A percentile compares a stretch with the other conserved stretches of the same genome.
Evolutionary conservation across 2,888 invertebrate genomes (phyloP).

Genomic region (Lasioglossum oenotherae): DNA sequence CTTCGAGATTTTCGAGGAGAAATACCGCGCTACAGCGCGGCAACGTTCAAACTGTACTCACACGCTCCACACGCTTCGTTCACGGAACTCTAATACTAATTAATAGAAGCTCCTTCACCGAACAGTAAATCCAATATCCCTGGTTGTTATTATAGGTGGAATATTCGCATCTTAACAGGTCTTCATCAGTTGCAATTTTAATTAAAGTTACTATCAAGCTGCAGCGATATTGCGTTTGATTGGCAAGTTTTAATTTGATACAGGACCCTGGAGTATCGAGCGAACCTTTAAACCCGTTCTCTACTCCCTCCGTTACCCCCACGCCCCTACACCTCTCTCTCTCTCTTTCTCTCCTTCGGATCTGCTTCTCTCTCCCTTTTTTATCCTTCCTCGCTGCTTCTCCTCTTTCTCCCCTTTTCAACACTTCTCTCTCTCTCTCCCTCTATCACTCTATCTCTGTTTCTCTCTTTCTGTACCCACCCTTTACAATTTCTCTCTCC

Average conservation of each 20-base stretch:
- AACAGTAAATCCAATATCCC: constrained; percentile 28
- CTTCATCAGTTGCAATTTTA: constrained; percentile 72
- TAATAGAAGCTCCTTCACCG: constrained; percentile 2
- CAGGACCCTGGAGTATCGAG: constrained; percentile 60
- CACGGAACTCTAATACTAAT: constrained; percentile 12
- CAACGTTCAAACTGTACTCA: not conserved
- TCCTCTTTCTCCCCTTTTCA: constrained; percentile 42
- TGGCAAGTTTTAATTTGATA: constrained; percentile 76
- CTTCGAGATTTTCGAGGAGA: not conserved
- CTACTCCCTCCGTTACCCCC: constrained; percentile 39
- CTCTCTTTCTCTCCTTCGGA: constrained; percentile 19
- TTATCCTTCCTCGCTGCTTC: constrained; percentile 14
- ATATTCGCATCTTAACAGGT: constrained; percentile 61
- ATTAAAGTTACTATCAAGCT: constrained; percentile 73
- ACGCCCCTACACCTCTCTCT: not conserved
- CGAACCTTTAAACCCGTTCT: constrained; percentile 60
- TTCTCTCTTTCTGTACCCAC: constrained; percentile 7
- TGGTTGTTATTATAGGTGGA: constrained; percentile 34
- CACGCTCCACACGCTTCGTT: not conserved
- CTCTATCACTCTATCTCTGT: not conserved
- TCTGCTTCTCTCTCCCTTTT: constrained; percentile 18
- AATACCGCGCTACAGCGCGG: not conserved
- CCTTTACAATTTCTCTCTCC: constrained; percentile 34
- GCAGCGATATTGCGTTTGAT: constrained; percentile 73
- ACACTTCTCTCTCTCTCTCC: constrained; percentile 11